Conservation (phyloP, 92 coral and sea anemone species). For the Epizoanthus stellaris region DNA sequence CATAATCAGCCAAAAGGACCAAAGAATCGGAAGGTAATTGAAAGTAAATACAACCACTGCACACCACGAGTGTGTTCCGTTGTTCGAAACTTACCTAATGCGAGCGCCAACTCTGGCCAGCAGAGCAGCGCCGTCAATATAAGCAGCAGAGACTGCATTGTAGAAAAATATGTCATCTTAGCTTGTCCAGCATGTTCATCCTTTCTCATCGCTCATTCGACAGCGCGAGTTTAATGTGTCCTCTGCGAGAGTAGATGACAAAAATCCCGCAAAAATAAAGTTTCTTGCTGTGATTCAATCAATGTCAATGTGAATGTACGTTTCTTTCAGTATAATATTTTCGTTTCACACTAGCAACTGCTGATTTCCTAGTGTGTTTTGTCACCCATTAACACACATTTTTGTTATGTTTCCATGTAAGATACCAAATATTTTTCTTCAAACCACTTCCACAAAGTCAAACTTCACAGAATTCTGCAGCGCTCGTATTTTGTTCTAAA, state of each 20-base stretch:
- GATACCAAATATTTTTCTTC: not conserved
- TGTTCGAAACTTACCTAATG: constrained; percentile 51
- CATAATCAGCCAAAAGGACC: not conserved
- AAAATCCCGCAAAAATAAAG: not conserved
- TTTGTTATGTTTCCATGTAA: not conserved
- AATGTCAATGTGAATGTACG: not conserved
- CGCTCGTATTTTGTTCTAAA: constrained; percentile 22
- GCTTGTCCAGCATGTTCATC: constrained; percentile 27
- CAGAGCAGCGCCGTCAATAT: constrained; percentile 32
- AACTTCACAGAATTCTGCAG: constrained; percentile 27
- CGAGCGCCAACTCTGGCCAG: constrained; percentile 54
- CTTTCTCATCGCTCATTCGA: constrained; percentile 40
- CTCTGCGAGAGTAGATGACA: not conserved
- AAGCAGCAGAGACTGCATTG: constrained; percentile 17
- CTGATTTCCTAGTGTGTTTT: not conserved
- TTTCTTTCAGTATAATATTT: constrained; percentile 1
- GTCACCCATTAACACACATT: constrained; percentile 3
- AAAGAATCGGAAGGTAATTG: constrained; percentile 5
- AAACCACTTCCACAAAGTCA: constrained; percentile 2
- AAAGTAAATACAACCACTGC: constrained; percentile 32
- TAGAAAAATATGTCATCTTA: not conserved
- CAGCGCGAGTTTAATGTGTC: not conserved
- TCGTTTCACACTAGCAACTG: not conserved
- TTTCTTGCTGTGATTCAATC: not conserved
- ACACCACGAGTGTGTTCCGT: constrained; percentile 9